Base-by-base conservation (phyloP, 2,888 invertebrate species). In the Melipona bicolor region DNA sequence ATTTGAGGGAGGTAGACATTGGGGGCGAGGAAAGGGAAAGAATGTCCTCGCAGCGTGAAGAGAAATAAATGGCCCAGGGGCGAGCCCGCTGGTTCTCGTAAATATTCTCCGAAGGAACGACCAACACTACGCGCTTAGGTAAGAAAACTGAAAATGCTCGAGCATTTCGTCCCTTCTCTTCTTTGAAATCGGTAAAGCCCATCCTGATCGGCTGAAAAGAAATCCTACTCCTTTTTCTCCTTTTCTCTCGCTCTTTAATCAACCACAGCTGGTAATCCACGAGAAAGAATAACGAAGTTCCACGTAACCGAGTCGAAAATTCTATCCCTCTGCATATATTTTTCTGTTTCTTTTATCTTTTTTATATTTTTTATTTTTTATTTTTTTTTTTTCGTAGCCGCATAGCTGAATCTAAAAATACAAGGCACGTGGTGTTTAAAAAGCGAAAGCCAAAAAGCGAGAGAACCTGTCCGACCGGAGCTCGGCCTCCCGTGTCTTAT, bases 401-500 rank as follows among this genome's bases (percentile, higher is more conserved):
- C 49, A 56, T 61, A 68, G 67, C 67, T 43, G 54, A 43, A 70
- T 75, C 81, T 83, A 79, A 83, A 86, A 83, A 84, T 82, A 86
- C 77, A 54, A 32, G 54, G 52, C 77, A 65, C 49, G n/a, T 27
- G 80, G 50, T 64, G 21, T 72, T 73, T 49, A 19, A 83, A 83
- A 83, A 86, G 77, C 17, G 43, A 61, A 24, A n/a, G 17, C 11
- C 50, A 79, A 83, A 79, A 83, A 65, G 15, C 49, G 43, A 24
- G 77, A 89, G 79, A 89, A 89, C 87, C 84, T 54, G 89, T 89
- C 79, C 13, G 81, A 73, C 88, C 62, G 59, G 84, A 62, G 59
- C 43, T 62, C 56, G 73, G 24, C 24, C 79, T 21, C 50, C 32
- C 50, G 50, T 64, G 61, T 77, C 70, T 49, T 68, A 72, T 54